phyloP scores from a whole-genome alignment of 2,797 vertebrate genomes.

The Lutjanus campechanus region DNA sequence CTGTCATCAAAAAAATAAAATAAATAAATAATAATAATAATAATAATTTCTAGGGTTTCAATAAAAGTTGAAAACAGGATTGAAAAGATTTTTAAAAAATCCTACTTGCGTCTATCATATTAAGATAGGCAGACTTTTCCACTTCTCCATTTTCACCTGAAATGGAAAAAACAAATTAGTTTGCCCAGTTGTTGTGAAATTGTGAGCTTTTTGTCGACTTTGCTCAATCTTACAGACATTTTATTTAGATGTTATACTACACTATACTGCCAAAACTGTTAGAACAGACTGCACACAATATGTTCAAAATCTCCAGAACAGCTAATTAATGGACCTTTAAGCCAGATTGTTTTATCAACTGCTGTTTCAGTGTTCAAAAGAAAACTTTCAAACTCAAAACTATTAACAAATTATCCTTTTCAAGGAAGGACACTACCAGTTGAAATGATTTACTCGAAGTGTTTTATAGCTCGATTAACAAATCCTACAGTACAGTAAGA shows the following conservation, averaged over 20 bases:
- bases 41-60: background rate
- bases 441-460: background rate
- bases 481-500: background rate
- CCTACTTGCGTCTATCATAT: slow-evolving; percentile 89
- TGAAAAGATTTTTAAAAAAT: background rate
- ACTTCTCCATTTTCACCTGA: slow-evolving; percentile 80
- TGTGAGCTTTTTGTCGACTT: too few relatives aligned
- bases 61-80: slow-evolving; percentile 2
- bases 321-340: background rate
- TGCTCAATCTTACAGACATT: background rate
- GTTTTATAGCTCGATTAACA: background rate
- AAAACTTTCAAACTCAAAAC: background rate
- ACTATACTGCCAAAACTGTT: background rate
- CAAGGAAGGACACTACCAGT: too few relatives aligned
- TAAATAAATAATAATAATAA: too few relatives aligned
- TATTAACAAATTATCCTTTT: background rate
- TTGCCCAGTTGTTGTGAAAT: too few relatives aligned
- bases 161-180: slow-evolving; percentile 3
- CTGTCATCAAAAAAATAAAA: background rate
- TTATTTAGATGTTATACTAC: background rate
- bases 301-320: background rate
- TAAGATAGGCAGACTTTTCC: slow-evolving; percentile 71
- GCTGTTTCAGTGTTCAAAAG: background rate
- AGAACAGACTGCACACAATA: too few relatives aligned
- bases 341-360: background rate